Conservation (phyloP, 2,797 vertebrate species). For the Brachyalestes nurse region DNA sequence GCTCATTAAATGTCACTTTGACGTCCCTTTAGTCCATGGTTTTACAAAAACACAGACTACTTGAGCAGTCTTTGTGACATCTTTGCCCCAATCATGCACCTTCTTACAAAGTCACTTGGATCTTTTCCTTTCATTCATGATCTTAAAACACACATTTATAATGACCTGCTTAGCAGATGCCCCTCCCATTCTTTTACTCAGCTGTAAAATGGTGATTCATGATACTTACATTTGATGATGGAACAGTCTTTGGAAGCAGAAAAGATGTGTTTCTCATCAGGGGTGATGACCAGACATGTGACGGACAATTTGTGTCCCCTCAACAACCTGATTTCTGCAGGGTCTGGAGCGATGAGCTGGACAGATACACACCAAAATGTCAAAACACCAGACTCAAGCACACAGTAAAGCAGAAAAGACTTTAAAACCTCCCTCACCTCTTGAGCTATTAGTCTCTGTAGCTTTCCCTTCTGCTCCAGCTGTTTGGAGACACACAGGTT, state of each 20-base stretch:
- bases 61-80: no score
- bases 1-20: no score
- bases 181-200: no score
- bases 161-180: no score
- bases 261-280: constrained; percentile 89
- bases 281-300: constrained; percentile 90
- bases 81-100: no score
- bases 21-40: no score
- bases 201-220: neutral
- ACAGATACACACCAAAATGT: constrained; percentile 22
- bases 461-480: constrained; percentile 92
- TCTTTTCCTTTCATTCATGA: no score
- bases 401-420: neutral
- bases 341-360: constrained; percentile 84
- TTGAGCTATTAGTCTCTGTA: constrained; percentile 89
- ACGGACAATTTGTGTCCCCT: constrained; percentile 92
- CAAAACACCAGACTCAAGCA: neutral
- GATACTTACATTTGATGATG: constrained; percentile 91
- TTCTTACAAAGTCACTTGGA: no score
- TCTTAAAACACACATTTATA: no score
- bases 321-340: constrained; percentile 82
- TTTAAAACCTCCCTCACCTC: constrained; percentile 79
- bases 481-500: constrained; percentile 58
- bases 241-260: constrained; percentile 94
- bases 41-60: no score